Evolutionary conservation across 2,888 invertebrate species (phyloP), one percentile per base, ranked within the genome.

Genomic region (Omphaloscelis lunosa): DNA sequence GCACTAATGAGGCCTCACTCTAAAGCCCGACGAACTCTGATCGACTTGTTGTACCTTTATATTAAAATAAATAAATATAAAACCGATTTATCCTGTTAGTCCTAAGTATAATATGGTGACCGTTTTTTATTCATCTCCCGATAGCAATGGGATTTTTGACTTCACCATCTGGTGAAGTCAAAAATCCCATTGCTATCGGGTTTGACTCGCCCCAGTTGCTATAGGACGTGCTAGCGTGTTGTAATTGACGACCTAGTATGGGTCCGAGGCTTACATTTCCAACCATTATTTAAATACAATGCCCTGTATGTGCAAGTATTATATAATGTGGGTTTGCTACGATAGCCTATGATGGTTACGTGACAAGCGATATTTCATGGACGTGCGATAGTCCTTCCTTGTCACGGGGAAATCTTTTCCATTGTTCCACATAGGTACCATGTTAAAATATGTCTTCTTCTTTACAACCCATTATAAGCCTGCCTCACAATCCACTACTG

Each of bases 251-350:
- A 81, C 71, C 82, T 65, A 72, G 65, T 77, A 72, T 56, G 72
- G 61, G 53, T 66, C 41, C 63, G 45, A 70, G 65, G 39, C 61
- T 75, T 48, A 61, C 71, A 51, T 59, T 81, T 76, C 71, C n/a
- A 76, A 71, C 41, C 59, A 77, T 62, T 72, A 87, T 76, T 73
- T 72, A 68, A 70, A 77, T 71, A 85, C 69, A 77, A 85, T 74
- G 72, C 70, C 51, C 39, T 69, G 63, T 75, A 72, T 83, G 58
- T 85, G 77, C 77, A 82, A 85, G 72, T 66, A 61, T 77, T 85
- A 77, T 69, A 82, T 69, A 85, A 83, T 72, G 65, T 72, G 51
- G 27, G 53, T 58, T 72, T 76, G 53, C 45, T 67, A 61, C 34
- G 41, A 56, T 67, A 66, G 76, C 45, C 62, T 56, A 71, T 41